A percentile compares a stretch with the other conserved stretches of the same genome.
Evolutionary conservation across 2,113 vertebrate species (phyloP).

Genomic region (Orientallactaga bullata): DNA sequence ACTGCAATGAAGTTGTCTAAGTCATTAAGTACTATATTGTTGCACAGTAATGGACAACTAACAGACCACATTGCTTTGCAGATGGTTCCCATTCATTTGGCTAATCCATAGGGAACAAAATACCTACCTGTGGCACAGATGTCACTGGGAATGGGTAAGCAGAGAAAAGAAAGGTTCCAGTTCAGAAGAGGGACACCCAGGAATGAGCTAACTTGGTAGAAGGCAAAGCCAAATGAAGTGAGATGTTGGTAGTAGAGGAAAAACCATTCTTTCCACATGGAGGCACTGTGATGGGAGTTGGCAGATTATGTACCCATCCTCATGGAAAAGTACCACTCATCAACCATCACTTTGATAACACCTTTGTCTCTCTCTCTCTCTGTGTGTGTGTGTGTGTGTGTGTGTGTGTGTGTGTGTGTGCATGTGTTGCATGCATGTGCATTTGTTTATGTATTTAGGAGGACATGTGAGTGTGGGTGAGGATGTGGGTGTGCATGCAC

Average conservation of each 20-base stretch:
- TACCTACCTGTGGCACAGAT: neutral
- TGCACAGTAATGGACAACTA: neutral
- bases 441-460: too few relatives aligned
- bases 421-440: too few relatives aligned
- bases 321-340: neutral
- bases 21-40: neutral
- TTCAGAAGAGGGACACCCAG: neutral
- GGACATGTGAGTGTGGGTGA: too few relatives aligned
- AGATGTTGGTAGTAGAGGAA: neutral
- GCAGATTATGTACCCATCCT: neutral
- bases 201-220: neutral
- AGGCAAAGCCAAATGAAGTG: neutral
- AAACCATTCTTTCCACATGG: neutral
- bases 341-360: neutral
- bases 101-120: neutral
- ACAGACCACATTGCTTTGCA: neutral
- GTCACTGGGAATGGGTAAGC: neutral
- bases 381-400: too few relatives aligned
- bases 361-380: too few relatives aligned
- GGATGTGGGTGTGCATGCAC: too few relatives aligned
- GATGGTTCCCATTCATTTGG: neutral
- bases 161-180: constrained; percentile 3
- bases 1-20: neutral
- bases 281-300: neutral
- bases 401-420: too few relatives aligned